Evolutionary conservation across 2,888 invertebrate species (phyloP), one percentile per base, ranked within the genome.

Genomic region (Cheilosia variabilis): DNA sequence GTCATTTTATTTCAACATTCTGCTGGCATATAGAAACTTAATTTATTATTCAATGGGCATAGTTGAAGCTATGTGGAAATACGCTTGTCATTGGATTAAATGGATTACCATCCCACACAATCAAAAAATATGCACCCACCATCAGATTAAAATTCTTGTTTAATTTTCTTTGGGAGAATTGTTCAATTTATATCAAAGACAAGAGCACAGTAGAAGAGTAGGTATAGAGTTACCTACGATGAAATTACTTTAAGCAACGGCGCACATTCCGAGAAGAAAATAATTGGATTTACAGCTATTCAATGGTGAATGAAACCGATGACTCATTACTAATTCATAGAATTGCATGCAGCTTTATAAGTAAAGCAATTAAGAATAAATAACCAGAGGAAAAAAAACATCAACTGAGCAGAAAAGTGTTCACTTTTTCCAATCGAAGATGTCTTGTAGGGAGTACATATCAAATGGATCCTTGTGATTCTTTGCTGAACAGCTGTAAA

Each of bases 31-130:
- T 41, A n/a, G 9, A 27, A 62, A 52, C 31, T 73, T 17, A 27
- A 55, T 73, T 73, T 45, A n/a, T 47, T 55, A 63, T 62, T 63
- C 62, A 43, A 13, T 31, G 37, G 19, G 52, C 50, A 52, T 34
- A 43, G 41, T 27, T 60, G 9, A 9, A 19, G 50, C 41, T 52
- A 19, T 43, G 53, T 58, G 19, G 9, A 47, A 41, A 37, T 50
- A 31, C 24, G 24, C 47, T 17, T 41, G 60, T 37, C 71, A 52
- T 58, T 60, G 47, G 58, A 50, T 71, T 47, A 47, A 71, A 50
- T 47, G 41, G 37, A 58, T 58, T 58, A 34, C 24, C 37, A 34
- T 24, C 71, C 27, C 71, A 60, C 50, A 24, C 37, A 24, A 22
- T 19, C 7, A 47, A 10, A 62, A 6, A 27, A 62, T 31, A 31